Evolutionary conservation across 2,797 vertebrate genomes (phyloP), one percentile per base, ranked within the genome.

Genomic region (Channallabes apus): DNA sequence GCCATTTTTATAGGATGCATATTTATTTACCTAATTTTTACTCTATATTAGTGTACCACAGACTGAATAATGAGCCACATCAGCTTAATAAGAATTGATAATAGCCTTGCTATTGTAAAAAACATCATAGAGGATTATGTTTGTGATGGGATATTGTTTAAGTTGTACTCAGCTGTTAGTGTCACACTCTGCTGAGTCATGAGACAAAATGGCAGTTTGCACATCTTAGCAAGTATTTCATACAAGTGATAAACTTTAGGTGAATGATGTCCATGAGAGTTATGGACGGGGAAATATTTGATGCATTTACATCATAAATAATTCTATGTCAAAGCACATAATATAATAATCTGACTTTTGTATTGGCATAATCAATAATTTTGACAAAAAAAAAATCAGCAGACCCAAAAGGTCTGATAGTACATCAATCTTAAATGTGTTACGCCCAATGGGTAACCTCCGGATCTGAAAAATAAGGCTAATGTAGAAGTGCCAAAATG

Each of bases 201-300:
- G 20, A 79, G 73, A 73, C 77, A 88, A 88, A 84, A 88, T 86
- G 85, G 85, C 82, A 88, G 67, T 76, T 24, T 61, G 29, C 20
- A 78, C 75, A 38, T 59, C 56, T 22, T 58, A 20, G 75, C 29
- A 38, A 78, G 75, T 24, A 22, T 78, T 58, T 38, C 61, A 38
- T 61, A 78, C 29, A 17, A 61, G 18, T n/a, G 20, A 24, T 15
- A 4, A 61, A 35, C n/a, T 27, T 58, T 11, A 32, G 6, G 8
- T 1, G 18, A 78, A 3, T 1, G 18, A 78, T 14, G 4, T 22
- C 27, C 73, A 32, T 32, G 73, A 56, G 71, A 9, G 27, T 8
- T 58, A 4, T 8, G 51, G 51, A 29, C 20, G 29, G 18, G 27
- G 3, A 58, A 29, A 29, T 29, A 29, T n/a, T 14, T 22, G 38